phyloP scores from a whole-genome alignment of 1,140 invertebrate genomes.

The Drosophila tsacasi region DNA sequence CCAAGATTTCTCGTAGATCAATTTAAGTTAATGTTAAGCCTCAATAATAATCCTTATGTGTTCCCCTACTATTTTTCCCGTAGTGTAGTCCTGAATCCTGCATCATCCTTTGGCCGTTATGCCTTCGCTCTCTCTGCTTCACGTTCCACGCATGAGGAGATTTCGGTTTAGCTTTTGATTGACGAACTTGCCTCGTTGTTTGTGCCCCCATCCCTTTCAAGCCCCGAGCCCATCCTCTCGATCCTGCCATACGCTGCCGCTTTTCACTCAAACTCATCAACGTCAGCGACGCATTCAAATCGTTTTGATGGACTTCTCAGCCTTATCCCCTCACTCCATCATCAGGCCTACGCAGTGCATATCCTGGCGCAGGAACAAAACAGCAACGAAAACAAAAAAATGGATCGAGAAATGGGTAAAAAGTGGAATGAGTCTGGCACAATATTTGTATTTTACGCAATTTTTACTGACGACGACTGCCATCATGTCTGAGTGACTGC shows the following conservation, averaged over 20 bases:
- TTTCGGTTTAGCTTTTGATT: conserved; percentile 83
- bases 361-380: conserved; percentile 68
- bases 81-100: conserved; percentile 28
- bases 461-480: conserved; percentile 73
- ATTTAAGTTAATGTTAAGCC: background rate
- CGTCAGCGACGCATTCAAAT: conserved; percentile 85
- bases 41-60: background rate
- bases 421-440: conserved; percentile 60
- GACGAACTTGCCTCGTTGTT: conserved; percentile 75
- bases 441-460: conserved; percentile 85
- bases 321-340: conserved; percentile 16
- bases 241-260: conserved; percentile 54
- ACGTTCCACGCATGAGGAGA: conserved; percentile 75
- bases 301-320: conserved; percentile 78
- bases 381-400: conserved; percentile 43
- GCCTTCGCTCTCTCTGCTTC: conserved; percentile 28
- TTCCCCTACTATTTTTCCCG: background rate
- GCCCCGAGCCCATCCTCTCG: background rate
- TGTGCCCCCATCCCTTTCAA: conserved; percentile 30
- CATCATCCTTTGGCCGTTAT: conserved; percentile 65
- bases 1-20: background rate
- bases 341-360: conserved; percentile 56
- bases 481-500: conserved; percentile 52
- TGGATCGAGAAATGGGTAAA: conserved; percentile 32
- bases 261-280: conserved; percentile 84